Conservation (phyloP, 2,113 vertebrate species). For the Myrmecobius fasciatus region DNA sequence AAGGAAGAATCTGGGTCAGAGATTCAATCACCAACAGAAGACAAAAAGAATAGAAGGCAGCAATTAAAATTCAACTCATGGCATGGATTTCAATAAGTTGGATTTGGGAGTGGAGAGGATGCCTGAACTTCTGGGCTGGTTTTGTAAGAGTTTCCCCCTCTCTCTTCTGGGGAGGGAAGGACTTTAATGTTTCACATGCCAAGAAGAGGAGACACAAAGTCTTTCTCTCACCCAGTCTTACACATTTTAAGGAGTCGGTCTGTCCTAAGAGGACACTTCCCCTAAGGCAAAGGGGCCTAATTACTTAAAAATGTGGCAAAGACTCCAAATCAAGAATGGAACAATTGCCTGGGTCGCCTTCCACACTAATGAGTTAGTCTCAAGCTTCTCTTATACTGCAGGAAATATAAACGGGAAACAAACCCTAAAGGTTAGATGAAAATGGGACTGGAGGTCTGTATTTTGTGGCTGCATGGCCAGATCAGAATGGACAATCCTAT, state of each 20-base stretch:
- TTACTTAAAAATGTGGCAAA: background rate
- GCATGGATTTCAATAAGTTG: background rate
- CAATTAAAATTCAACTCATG: background rate
- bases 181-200: background rate
- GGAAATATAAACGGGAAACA: background rate
- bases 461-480: background rate
- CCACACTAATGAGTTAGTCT: background rate
- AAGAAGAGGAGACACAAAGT: background rate
- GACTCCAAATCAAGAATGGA: background rate
- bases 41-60: slow-evolving; percentile 1
- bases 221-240: background rate
- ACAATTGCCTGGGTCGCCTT: background rate
- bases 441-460: background rate
- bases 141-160: background rate
- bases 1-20: background rate
- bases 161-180: background rate
- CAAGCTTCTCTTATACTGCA: background rate
- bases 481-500: background rate
- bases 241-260: background rate
- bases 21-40: background rate
- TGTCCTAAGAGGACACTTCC: background rate
- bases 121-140: background rate
- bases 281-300: background rate
- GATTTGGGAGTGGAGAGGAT: background rate
- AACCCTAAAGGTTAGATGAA: background rate